phyloP scores from a whole-genome alignment of 1,140 invertebrate genomes.

The Drosophila varians region DNA sequence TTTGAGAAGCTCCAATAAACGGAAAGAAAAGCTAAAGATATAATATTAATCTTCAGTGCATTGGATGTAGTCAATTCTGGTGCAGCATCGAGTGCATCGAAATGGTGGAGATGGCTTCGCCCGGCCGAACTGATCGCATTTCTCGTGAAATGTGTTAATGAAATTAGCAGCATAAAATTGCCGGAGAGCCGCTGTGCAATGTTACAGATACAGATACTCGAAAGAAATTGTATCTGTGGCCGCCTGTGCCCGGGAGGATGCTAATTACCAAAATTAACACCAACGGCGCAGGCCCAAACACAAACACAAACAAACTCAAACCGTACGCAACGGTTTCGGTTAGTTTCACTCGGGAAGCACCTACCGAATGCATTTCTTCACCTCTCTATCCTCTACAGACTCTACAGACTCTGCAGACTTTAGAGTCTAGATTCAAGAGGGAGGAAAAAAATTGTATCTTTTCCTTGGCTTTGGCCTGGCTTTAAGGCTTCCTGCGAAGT shows the following conservation, averaged over 20 bases:
- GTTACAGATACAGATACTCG: conserved; percentile 68
- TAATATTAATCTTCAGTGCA: conserved; percentile 5
- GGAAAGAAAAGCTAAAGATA: not conserved
- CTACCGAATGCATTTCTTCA: conserved; percentile 40
- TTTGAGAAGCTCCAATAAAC: too few species aligned
- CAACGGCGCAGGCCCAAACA: conserved; percentile 35
- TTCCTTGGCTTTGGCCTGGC: conserved; percentile 52
- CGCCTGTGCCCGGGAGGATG: conserved; percentile 45
- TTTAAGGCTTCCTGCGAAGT: conserved; percentile 17
- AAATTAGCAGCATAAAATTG: conserved; percentile 83
- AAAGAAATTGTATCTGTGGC: conserved; percentile 63
- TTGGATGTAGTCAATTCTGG: conserved; percentile 17
- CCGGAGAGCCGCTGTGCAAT: conserved; percentile 34
- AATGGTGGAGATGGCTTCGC: not conserved
- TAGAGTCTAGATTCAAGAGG: not conserved
- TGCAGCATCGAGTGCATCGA: conserved; percentile 36
- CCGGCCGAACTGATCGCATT: conserved; percentile 33
- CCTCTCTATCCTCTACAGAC: too few species aligned
- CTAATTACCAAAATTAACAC: conserved; percentile 83
- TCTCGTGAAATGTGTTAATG: conserved; percentile 79
- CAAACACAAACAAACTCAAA: conserved; percentile 17
- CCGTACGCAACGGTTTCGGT: conserved; percentile 64
- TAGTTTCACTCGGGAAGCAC: conserved; percentile 67
- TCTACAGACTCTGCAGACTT: not conserved
- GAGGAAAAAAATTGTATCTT: conserved; percentile 13